Evolutionary conservation across 92 coral and sea anemone genomes (phyloP).

Genomic region (Heteractis magnifica): DNA sequence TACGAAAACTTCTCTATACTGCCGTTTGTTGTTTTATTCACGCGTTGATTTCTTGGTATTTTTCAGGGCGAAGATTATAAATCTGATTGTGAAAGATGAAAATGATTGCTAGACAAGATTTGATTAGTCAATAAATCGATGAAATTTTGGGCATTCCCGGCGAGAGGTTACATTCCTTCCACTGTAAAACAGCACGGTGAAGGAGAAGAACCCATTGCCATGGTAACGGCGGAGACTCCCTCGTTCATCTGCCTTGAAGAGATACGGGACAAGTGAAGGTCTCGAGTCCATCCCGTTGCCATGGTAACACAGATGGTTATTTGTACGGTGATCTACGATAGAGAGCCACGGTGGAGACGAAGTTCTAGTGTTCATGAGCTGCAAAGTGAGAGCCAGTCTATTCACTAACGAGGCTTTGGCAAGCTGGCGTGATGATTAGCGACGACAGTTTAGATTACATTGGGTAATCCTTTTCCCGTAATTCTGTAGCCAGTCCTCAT

Average conservation of each 20-base stretch:
- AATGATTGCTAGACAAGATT: neutral
- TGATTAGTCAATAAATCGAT: neutral
- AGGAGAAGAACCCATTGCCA: neutral
- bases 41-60: no score
- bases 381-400: neutral
- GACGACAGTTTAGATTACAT: no score
- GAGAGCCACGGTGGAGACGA: neutral
- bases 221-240: neutral
- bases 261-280: no score
- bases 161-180: neutral
- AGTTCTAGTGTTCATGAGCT: neutral
- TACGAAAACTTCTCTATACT: no score
- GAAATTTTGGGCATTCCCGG: neutral
- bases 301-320: neutral
- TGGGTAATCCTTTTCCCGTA: no score
- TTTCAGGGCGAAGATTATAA: conserved; percentile 26
- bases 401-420: neutral
- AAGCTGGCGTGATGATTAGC: neutral
- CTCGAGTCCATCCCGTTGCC: neutral
- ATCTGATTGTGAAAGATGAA: conserved; percentile 35
- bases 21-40: no score
- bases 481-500: neutral
- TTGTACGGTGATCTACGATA: neutral
- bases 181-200: neutral
- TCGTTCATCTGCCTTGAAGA: no score